phyloP scores from a whole-genome alignment of 1,140 invertebrate species.

The Anastrepha obliqua region DNA sequence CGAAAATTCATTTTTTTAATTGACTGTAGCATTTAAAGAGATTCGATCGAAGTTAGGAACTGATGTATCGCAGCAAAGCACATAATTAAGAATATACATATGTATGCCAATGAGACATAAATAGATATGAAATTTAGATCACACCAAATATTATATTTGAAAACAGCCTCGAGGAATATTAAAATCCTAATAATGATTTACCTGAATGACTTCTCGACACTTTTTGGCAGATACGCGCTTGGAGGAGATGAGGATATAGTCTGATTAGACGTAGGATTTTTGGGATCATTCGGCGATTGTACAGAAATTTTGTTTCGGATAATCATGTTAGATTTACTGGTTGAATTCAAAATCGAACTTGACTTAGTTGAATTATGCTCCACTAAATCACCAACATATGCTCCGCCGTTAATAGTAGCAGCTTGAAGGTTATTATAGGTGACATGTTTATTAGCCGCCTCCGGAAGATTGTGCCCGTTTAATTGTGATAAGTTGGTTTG shows the following conservation, averaged over 20 bases:
- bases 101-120: no score
- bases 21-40: background rate
- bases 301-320: no score
- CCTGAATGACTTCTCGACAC: slow-evolving; percentile 75
- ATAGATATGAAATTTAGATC: no score
- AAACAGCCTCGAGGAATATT: background rate
- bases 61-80: no score
- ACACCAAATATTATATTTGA: background rate
- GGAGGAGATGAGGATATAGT: background rate
- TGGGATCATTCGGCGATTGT: background rate
- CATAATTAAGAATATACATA: no score
- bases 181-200: slow-evolving; percentile 62
- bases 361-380: background rate
- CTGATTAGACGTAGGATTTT: background rate
- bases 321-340: background rate
- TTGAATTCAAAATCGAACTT: background rate
- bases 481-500: background rate
- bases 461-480: background rate
- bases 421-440: background rate
- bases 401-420: background rate
- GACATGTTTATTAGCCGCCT: background rate
- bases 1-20: background rate
- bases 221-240: slow-evolving; percentile 70
- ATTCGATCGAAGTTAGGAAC: no score
- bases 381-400: background rate